phyloP scores from a whole-genome alignment of 53 echinoderm and acorn worm genomes.

The Arbacia lixula region DNA sequence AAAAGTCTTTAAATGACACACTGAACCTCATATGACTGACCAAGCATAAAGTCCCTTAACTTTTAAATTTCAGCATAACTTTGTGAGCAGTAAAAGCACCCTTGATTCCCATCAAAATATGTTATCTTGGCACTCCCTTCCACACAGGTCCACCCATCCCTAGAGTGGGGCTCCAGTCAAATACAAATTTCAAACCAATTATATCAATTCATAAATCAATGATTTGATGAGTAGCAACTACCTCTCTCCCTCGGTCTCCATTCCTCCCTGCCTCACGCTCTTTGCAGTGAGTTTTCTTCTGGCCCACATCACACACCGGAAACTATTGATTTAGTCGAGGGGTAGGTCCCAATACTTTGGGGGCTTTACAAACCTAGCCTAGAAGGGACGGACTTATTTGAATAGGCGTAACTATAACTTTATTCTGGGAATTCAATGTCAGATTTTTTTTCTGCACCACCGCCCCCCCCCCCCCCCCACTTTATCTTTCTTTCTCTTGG shows the following conservation, averaged over 20 bases:
- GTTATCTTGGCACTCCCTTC: no score
- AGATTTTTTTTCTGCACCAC: no score
- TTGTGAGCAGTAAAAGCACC: no score
- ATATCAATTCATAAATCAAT: conserved; percentile 18
- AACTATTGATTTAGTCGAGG: conserved; percentile 13
- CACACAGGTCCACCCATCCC: no score
- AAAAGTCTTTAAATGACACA: no score
- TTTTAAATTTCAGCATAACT: no score
- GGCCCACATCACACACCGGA: conserved; percentile 12
- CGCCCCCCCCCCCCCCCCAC: not conserved
- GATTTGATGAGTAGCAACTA: not conserved
- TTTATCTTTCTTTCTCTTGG: conserved; percentile 4
- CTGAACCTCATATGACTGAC: no score
- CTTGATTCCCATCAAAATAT: no score
- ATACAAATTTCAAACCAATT: conserved; percentile 38
- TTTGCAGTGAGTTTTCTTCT: no score
- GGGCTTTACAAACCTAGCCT: not conserved
- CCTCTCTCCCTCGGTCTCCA: not conserved
- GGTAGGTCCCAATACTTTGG: conserved; percentile 21
- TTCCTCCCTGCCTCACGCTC: no score
- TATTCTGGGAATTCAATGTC: conserved; percentile 23
- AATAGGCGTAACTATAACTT: conserved; percentile 21
- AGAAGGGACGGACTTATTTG: not conserved
- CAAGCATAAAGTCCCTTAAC: no score
- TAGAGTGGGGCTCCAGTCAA: no score